Base-by-base conservation (phyloP, 2,888 invertebrate species). In the Ectemnius lituratus region DNA sequence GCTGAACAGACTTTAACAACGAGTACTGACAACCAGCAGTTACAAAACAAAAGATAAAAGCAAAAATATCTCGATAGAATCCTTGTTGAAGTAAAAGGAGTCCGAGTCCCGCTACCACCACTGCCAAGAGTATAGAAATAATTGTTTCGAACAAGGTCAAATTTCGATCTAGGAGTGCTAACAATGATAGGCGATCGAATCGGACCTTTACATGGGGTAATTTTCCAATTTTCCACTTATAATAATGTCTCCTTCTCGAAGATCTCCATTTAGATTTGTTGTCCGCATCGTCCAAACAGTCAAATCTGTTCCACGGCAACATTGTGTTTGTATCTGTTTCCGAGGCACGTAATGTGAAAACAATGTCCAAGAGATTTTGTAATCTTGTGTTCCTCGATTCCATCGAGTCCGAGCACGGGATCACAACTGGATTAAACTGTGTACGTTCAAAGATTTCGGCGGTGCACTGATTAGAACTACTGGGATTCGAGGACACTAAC, bases 1-100 rank as follows among this genome's bases (percentile, higher is more conserved):
- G 99, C 88, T 99, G 99, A 1, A 99, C 99, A 82, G 98, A 98
- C 92, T 99, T 99, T 79, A 99, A 92, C 80, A 99, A 92, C 0
- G 98, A 98, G 91, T 99, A 99, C 91, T 99, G 99, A 87, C 98
- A 98, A 16, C 98, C 96, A 0, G 99, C 99, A 85, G 99, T 97
- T n/a, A 99, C 97, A 85, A 98, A 96, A 92, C 99, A 99, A 91
- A 99, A 98, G 88, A 98, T 93, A 90, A 99, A 97, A 16, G 98
- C 97, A 86, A 95, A 96, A 67, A 99, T 94, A 90, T 99, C 99
- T 85, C 95, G 94, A 92, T 97, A 99, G 90, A 98, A 96, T 62
- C 96, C 95, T 60, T 95, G 93, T 87, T 96, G 95, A 6, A 99
- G 92, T 45, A 98, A 94, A 75, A 95, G 92, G 0, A 97, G 95